phyloP scores from a whole-genome alignment of 2,888 invertebrate genomes.

The Heliconius erato region DNA sequence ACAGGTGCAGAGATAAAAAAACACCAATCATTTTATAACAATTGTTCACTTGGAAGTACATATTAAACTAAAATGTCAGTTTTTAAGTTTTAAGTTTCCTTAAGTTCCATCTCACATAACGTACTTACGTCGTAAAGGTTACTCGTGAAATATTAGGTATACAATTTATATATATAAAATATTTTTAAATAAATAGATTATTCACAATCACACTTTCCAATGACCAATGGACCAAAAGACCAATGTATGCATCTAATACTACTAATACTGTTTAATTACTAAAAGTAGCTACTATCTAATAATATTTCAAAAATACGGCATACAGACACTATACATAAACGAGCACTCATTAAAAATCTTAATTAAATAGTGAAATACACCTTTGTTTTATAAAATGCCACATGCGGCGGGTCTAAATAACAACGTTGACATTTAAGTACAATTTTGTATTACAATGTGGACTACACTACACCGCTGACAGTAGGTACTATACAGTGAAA shows the following conservation, averaged over 20 bases:
- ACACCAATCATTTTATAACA: slow-evolving; percentile 33
- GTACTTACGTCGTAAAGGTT: too few species aligned
- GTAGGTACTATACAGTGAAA: neutral
- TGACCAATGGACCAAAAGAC: too few species aligned
- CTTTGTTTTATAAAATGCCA: slow-evolving; percentile 12
- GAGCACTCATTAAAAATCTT: slow-evolving; percentile 14
- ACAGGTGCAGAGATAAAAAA: slow-evolving; percentile 53
- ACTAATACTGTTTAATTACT: neutral
- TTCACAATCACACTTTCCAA: neutral
- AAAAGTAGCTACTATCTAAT: neutral
- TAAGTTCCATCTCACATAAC: neutral
- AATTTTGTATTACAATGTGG: slow-evolving; percentile 4
- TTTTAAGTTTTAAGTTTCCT: neutral
- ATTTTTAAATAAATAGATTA: neutral
- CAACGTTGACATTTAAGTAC: slow-evolving; percentile 34
- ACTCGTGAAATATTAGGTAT: too few species aligned
- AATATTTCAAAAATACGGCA: neutral
- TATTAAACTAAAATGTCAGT: neutral
- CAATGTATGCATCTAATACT: neutral
- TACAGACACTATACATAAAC: neutral
- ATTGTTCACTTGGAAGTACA: neutral
- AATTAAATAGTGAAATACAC: slow-evolving; percentile 1
- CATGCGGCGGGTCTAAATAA: slow-evolving; percentile 3
- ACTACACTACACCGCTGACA: neutral
- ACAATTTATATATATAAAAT: neutral